Evolutionary conservation across 2,888 invertebrate genomes (phyloP), one percentile per base, ranked within the genome.

Genomic region (Macaria notata): DNA sequence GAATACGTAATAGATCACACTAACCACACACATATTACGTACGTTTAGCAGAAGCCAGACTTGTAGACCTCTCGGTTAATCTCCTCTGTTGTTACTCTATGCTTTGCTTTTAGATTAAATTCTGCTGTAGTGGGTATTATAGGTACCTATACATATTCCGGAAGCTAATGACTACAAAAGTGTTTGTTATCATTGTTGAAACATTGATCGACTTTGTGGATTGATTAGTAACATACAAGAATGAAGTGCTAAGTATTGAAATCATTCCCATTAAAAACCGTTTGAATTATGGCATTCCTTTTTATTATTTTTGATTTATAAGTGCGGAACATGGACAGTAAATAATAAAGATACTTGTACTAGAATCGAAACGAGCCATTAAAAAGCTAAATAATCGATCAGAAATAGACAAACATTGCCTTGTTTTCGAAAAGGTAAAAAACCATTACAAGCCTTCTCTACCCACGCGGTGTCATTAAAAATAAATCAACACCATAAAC

Each of bases 401-500:
- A 38, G 9, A 49, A 56, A 41, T n/a, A 50, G 9, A 38, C 46
- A 9, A 56, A 43, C 38, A 30, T n/a, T 31, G 46, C 7, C 33
- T 36, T 29, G 46, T 50, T 43, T 43, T 30, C 39, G 45, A 52
- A 52, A 46, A 52, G 57, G 48, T 43, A 46, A 46, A 49, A 46
- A 38, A 9, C n/a, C 44, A 46, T 53, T 58, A 59, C 47, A 44
- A 31, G 56, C 53, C 39, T 44, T 9, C 59, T 38, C 45, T 6
- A 4, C 57, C 63, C 52, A 63, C 59, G 54, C 64, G 51, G 4
- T 54, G 51, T 65, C 63, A 71, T 71, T 72, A 71, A 73, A 73
- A 72, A 68, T 72, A 75, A 72, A 75, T 72, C 72, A 71, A 60
- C 60, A 61, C 64, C 61, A 59, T 63, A 66, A 66, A 73, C 65